Base-by-base conservation (phyloP, 2,888 invertebrate species). In the Rhopalosiphum nymphaeae region DNA sequence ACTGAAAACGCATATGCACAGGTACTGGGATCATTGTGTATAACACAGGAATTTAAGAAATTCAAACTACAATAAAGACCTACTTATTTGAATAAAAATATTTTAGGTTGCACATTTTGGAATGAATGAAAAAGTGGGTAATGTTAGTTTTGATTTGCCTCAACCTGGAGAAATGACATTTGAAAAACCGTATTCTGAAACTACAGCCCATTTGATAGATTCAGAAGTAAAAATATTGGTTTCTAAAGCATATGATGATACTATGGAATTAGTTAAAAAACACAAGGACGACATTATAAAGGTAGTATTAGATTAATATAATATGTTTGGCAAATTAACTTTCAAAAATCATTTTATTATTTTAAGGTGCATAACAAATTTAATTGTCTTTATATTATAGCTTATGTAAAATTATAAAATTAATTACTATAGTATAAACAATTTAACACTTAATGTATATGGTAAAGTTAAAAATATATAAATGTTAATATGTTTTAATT, bases 1-100 rank as follows among this genome's bases (percentile, higher is more conserved):
- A 99, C 99, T 0, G 98, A 99, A 96, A 99, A 98, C 96, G 99
- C 99, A 0, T 99, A 99, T 96, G 98, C 99, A 0, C 99, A 99
- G 96, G 97, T 97, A 95, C 89, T 93, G 85, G 25, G n/a, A 88
- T 56, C 21, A 53, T 44, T 49, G 46, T 49, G 46, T 78, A 49
- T 1, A 29, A 49, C 7, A 9, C 9, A 21, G 36, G 7, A 9
- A 36, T 9, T 78, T 78, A 42, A 36, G 1, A 21, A 36, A 57
- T 29, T 42, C 5, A 85, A 78, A 44, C 10, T 53, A 42, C 10
- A 36, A 78, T 78, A 36, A 7, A 21, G 0, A 42, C 16, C 0
- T 36, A 36, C 29, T 29, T 44, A 29, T 61, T 29, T n/a, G 1
- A 42, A 16, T 42, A 9, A 44, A 57, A n/a, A 57, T 86, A 85